Percentiles rank a stretch among this genome's conserved stretches.
Conservation (phyloP, 2,888 invertebrate species). For the Drosophila algonquin region DNA sequence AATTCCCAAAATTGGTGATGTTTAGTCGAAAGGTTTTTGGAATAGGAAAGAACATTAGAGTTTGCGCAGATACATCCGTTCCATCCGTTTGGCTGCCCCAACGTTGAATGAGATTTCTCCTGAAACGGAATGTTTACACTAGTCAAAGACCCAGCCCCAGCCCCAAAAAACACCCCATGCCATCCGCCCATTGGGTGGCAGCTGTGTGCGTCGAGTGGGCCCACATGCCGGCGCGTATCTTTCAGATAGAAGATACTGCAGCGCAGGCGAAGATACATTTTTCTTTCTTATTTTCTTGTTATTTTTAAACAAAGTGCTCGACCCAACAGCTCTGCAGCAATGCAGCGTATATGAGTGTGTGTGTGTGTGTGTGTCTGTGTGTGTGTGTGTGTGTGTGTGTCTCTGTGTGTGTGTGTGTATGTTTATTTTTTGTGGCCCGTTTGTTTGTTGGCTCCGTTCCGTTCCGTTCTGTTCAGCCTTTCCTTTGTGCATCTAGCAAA, state of each 20-base stretch:
- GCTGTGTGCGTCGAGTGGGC: conserved; percentile 42
- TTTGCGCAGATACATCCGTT: not conserved
- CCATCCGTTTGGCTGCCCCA: not conserved
- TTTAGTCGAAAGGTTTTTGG: not conserved
- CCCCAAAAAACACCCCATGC: not conserved
- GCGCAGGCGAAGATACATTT: conserved; percentile 48
- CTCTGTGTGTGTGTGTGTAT: not conserved
- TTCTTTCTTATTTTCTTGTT: conserved; percentile 40
- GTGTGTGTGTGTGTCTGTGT: not conserved
- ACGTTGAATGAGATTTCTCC: conserved; percentile 39
- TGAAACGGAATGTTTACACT: conserved; percentile 27
- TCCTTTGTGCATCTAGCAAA: conserved; percentile 59
- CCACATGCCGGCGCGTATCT: conserved; percentile 22
- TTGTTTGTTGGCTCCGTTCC: conserved; percentile 50
- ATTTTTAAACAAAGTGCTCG: conserved; percentile 52
- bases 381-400: not conserved
- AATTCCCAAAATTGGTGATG: no score
- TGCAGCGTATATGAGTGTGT: conserved; percentile 1
- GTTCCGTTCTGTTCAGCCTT: conserved; percentile 21
- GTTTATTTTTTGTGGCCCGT: conserved; percentile 38
- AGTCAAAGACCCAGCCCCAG: not conserved
- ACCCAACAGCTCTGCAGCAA: conserved; percentile 26
- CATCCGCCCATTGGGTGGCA: conserved; percentile 12
- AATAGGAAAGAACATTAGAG: conserved; percentile 27
- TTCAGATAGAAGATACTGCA: conserved; percentile 25